Conservation (phyloP, 2,888 invertebrate genomes). For the Merodon equestris region DNA sequence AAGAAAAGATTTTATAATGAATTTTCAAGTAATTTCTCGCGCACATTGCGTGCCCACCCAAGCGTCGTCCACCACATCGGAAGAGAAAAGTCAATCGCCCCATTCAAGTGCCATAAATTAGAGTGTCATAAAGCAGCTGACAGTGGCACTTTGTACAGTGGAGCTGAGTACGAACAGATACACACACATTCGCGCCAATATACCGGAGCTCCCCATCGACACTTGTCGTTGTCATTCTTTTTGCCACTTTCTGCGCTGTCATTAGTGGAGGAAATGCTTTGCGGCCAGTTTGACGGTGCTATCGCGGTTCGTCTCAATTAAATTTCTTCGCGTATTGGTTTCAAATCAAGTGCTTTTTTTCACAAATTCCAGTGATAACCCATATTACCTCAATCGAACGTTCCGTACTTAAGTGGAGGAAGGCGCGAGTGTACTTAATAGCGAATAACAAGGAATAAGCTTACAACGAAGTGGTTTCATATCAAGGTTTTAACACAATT, state of each 20-base stretch:
- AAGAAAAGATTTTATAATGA: too few species aligned
- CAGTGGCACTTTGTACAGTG: slow-evolving; percentile 9
- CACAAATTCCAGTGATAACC: slow-evolving; percentile 6
- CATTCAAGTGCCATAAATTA: slow-evolving; percentile 41
- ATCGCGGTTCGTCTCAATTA: slow-evolving; percentile 19
- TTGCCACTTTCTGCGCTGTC: slow-evolving; percentile 27
- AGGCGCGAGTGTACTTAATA: slow-evolving; percentile 6
- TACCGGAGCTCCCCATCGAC: too few species aligned
- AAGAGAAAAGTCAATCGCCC: background rate
- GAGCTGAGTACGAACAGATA: background rate
- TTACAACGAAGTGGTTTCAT: slow-evolving; percentile 23
- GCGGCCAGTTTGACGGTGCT: slow-evolving; percentile 37
- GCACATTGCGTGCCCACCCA: slow-evolving; percentile 25
- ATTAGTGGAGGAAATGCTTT: slow-evolving; percentile 44
- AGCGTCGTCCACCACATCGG: slow-evolving; percentile 28
- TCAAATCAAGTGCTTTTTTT: background rate
- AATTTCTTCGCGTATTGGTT: slow-evolving; percentile 5
- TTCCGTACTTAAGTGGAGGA: slow-evolving; percentile 22
- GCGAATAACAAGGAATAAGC: slow-evolving; percentile 9
- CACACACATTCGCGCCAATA: too few species aligned
- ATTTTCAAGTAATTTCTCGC: too few species aligned
- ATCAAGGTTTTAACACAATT: too few species aligned
- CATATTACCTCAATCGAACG: slow-evolving; percentile 36
- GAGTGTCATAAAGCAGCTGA: slow-evolving; percentile 52
- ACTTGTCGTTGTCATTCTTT: slow-evolving; percentile 14